A percentile compares a stretch with the other conserved stretches of the same genome.
Evolutionary conservation across 1,140 invertebrate species (phyloP).

Genomic region (Drosophila baimaii): DNA sequence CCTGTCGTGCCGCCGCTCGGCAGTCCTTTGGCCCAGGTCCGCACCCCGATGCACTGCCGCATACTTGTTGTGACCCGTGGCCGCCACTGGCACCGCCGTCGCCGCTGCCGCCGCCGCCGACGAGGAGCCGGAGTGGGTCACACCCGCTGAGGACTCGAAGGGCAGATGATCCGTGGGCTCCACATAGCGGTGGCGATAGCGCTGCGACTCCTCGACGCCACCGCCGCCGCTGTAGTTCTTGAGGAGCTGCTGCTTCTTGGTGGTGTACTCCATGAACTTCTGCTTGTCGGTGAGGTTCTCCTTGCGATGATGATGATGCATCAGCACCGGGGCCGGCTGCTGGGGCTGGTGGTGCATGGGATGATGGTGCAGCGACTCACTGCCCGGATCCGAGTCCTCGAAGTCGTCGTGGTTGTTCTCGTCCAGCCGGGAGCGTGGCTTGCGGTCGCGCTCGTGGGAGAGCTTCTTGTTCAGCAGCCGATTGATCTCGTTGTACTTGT

Average conservation of each 20-base stretch:
- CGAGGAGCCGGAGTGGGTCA: slow-evolving; percentile 9
- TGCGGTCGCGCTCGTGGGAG: slow-evolving; percentile 45
- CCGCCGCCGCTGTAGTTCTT: slow-evolving; percentile 42
- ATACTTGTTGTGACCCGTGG: slow-evolving; percentile 64
- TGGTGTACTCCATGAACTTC: slow-evolving; percentile 77
- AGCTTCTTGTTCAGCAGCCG: slow-evolving; percentile 77
- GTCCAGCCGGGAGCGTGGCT: slow-evolving; percentile 53
- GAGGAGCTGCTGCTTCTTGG: slow-evolving; percentile 68
- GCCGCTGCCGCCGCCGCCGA: neutral
- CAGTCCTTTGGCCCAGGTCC: slow-evolving; percentile 40
- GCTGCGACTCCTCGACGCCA: slow-evolving; percentile 60
- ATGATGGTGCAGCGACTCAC: slow-evolving; percentile 26
- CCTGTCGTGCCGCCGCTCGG: slow-evolving; percentile 28
- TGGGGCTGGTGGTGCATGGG: slow-evolving; percentile 26
- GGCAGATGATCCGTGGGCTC: slow-evolving; percentile 74
- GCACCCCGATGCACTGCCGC: slow-evolving; percentile 65
- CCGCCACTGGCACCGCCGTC: neutral
- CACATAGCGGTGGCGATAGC: slow-evolving; percentile 77
- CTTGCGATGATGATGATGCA: slow-evolving; percentile 63
- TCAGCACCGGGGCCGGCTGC: neutral
- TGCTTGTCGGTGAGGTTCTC: slow-evolving; percentile 82
- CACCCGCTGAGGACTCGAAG: slow-evolving; percentile 46
- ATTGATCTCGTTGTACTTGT: slow-evolving; percentile 80
- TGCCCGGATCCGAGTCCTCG: slow-evolving; percentile 67
- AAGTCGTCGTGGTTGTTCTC: slow-evolving; percentile 66